These are phyloP conservation scores for Acrossocheilus wenchowensis DNA, from an alignment of 2,797 vertebrate species.

Conservation along the genomic window DNA sequence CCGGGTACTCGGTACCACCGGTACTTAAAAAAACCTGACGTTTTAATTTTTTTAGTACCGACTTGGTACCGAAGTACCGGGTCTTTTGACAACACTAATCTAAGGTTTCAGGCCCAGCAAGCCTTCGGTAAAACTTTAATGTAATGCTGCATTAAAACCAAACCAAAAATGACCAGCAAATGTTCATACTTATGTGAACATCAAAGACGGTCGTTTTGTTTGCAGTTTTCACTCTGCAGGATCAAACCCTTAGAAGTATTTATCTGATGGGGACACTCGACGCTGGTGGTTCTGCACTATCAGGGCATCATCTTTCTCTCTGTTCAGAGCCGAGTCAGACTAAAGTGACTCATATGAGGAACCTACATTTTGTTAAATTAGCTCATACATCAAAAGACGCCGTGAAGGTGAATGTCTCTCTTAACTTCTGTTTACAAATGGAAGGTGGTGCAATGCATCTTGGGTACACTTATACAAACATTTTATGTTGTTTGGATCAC, in stretches of 20 bases:
- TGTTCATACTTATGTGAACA: conserved; percentile 4
- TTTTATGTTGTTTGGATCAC: neutral
- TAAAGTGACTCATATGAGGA: conserved; percentile 11
- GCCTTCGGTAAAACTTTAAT: conserved; percentile 2
- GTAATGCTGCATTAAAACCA: neutral
- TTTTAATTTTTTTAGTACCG: too few species aligned
- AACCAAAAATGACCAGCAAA: conserved; percentile 7
- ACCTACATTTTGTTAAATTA: conserved; percentile 25
- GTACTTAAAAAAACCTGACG: too few species aligned
- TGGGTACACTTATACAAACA: neutral
- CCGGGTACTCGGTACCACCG: too few species aligned
- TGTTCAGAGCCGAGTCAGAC: neutral
- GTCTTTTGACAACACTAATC: neutral
- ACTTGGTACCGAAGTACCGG: too few species aligned
- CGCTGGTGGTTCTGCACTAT: conserved; percentile 8
- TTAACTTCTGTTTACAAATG: neutral
- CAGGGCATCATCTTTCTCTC: conserved; percentile 21
- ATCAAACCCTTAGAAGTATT: conserved; percentile 23
- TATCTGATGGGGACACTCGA: conserved; percentile 22
- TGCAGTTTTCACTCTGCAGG: conserved; percentile 19
- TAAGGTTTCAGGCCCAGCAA: neutral
- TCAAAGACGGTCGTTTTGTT: conserved; percentile 7
- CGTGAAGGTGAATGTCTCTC: neutral
- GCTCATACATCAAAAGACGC: conserved; percentile 9
- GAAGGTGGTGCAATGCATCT: neutral